Evolutionary conservation across 2,113 vertebrate species (phyloP).

Genomic region (Mixornis gularis): DNA sequence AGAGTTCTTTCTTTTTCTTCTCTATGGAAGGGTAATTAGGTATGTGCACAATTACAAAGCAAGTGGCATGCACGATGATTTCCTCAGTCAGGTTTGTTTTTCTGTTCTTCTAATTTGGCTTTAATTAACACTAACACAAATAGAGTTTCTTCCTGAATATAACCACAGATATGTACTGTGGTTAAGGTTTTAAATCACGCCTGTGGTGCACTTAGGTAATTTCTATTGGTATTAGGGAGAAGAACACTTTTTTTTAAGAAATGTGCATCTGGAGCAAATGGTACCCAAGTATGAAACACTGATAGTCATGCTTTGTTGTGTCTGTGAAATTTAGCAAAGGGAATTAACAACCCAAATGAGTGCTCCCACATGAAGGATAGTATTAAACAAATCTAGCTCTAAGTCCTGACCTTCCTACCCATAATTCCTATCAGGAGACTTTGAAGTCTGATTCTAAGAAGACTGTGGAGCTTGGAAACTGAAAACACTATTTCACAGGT

Average conservation of each 20-base stretch:
- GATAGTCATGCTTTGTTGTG: not conserved
- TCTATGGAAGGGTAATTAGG: constrained; percentile 8
- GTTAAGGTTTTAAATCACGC: not conserved
- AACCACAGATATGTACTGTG: not conserved
- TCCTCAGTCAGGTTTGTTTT: constrained; percentile 4
- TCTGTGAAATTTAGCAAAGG: constrained; percentile 11
- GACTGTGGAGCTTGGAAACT: not conserved
- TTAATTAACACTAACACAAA: constrained; percentile 32
- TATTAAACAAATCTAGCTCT: constrained; percentile 41
- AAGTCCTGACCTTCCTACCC: constrained; percentile 43
- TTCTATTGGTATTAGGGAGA: not conserved
- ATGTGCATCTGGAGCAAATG: not conserved
- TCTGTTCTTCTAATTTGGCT: constrained; percentile 9
- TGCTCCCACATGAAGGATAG: not conserved
- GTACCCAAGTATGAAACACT: not conserved
- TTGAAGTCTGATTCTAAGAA: constrained; percentile 36
- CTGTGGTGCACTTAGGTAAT: not conserved
- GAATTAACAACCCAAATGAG: constrained; percentile 26
- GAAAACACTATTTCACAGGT: constrained; percentile 34
- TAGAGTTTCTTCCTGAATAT: not conserved
- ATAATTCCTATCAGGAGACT: constrained; percentile 31
- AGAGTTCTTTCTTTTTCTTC: not conserved
- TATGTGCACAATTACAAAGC: constrained; percentile 28
- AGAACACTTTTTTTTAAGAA: not conserved
- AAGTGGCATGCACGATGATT: not conserved